Conservation (phyloP, 2,113 vertebrate genomes). For the Lipotes vexillifer region DNA sequence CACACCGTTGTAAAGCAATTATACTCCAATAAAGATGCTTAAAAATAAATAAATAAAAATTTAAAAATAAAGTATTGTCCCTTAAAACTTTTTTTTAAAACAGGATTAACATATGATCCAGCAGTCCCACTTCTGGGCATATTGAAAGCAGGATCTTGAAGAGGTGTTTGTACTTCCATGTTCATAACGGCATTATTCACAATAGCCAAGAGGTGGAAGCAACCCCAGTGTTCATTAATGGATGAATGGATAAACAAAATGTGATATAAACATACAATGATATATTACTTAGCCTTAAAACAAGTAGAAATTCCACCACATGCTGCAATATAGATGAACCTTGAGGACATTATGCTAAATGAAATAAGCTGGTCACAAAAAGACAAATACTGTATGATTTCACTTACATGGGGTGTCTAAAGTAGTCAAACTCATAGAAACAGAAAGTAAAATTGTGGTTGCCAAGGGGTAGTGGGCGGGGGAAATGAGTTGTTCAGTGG, state of each 20-base stretch:
- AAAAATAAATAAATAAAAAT: no score
- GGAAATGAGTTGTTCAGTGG: neutral
- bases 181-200: neutral
- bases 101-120: neutral
- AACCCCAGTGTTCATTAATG: neutral
- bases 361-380: neutral
- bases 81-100: neutral
- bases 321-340: neutral
- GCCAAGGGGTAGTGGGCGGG: neutral
- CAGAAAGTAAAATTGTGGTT: neutral
- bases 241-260: neutral
- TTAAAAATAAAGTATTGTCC: neutral
- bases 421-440: neutral
- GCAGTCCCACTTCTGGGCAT: neutral
- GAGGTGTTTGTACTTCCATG: neutral
- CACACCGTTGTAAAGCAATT: no score
- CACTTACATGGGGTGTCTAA: neutral
- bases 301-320: neutral
- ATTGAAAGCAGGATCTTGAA: neutral
- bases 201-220: neutral
- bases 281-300: neutral
- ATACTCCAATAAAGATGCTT: no score
- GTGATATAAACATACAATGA: no score
- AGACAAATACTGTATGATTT: neutral
- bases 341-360: neutral